Percentiles rank a stretch among this genome's conserved stretches.
Evolutionary conservation across 2,797 vertebrate species (phyloP).

Genomic region (Aulostomus chinensis): DNA sequence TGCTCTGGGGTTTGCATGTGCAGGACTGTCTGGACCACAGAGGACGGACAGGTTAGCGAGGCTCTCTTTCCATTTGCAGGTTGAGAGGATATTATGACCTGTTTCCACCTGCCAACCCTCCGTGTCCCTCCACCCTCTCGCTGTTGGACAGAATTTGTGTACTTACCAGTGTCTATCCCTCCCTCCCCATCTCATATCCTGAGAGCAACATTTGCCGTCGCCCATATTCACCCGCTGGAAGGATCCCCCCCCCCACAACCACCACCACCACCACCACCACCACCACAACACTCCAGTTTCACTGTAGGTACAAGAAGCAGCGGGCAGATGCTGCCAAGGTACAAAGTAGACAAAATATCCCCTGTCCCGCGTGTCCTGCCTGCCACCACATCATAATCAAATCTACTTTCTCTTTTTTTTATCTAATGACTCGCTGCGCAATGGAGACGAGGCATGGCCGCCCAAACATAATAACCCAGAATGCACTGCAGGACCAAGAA

Average conservation of each 20-base stretch:
- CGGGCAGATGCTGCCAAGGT: conserved; percentile 41
- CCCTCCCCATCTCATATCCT: conserved; percentile 61
- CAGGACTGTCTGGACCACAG: conserved; percentile 56
- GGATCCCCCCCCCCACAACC: no score
- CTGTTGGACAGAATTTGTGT: conserved; percentile 65
- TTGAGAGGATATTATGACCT: conserved; percentile 49
- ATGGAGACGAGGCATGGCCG: conserved; percentile 15
- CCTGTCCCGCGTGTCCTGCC: conserved; percentile 12
- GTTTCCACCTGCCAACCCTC: conserved; percentile 61
- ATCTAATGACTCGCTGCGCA: conserved; percentile 24
- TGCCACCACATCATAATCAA: conserved; percentile 47
- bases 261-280: no score
- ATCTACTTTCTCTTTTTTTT: conserved; percentile 44
- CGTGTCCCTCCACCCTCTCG: conserved; percentile 34
- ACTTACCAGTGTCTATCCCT: conserved; percentile 52
- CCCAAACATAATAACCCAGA: conserved; percentile 60
- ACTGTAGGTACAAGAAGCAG: conserved; percentile 26
- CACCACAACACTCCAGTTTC: conserved; percentile 52
- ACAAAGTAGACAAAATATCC: conserved; percentile 49
- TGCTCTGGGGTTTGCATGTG: conserved; percentile 15
- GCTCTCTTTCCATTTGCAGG: conserved; percentile 49
- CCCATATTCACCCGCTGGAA: conserved; percentile 46
- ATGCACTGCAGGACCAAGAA: conserved; percentile 23
- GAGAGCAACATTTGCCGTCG: conserved; percentile 49
- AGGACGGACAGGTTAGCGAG: conserved; percentile 51